A percentile compares a stretch with the other conserved stretches of the same genome.
phyloP scores from a whole-genome alignment of 1,140 invertebrate genomes.

The Rhysida immarginata region DNA sequence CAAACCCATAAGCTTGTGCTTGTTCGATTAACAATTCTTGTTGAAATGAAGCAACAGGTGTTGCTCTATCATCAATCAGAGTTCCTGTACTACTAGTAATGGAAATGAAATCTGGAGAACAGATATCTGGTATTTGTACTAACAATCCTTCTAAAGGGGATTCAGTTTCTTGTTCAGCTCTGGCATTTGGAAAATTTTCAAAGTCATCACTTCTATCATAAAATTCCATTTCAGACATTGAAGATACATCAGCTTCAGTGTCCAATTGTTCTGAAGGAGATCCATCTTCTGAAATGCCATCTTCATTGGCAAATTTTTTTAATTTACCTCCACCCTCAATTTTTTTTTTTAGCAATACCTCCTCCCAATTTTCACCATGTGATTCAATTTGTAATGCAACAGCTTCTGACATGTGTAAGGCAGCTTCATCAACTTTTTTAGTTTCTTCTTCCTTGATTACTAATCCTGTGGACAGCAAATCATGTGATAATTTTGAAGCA shows the following conservation, averaged over 20 bases:
- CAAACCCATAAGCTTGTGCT: neutral
- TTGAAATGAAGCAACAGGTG: neutral
- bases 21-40: neutral
- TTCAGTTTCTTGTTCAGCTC: neutral
- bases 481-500: too few relatives aligned
- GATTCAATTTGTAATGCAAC: neutral
- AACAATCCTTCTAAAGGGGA: neutral
- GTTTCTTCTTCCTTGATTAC: too few relatives aligned
- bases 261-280: slow-evolving; percentile 10
- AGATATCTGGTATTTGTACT: neutral
- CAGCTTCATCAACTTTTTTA: too few relatives aligned
- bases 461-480: too few relatives aligned
- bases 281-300: slow-evolving; percentile 2
- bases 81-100: too few relatives aligned
- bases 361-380: neutral
- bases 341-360: neutral
- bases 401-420: too few relatives aligned
- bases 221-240: neutral
- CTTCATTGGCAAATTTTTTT: too few relatives aligned
- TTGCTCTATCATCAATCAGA: slow-evolving; percentile 3
- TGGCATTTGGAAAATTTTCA: neutral
- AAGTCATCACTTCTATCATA: neutral
- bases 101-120: too few relatives aligned
- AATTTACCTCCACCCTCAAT: too few relatives aligned
- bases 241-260: slow-evolving; percentile 14